These are phyloP conservation scores for Apogon hyalosoma DNA, from an alignment of 2,797 vertebrate genomes.

Conservation along the genomic window DNA sequence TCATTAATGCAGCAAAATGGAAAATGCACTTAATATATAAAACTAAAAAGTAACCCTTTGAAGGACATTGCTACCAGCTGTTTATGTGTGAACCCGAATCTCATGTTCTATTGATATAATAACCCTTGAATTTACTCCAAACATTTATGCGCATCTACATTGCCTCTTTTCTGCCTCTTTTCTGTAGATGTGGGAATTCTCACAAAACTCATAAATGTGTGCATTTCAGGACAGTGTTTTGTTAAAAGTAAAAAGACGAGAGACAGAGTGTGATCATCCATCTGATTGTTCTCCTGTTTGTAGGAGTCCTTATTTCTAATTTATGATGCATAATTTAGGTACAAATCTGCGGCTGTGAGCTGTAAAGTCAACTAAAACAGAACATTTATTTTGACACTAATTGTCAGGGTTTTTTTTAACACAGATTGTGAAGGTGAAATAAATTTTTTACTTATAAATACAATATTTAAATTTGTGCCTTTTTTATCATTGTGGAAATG, in stretches of 20 bases:
- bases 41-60: no score
- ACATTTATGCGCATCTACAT: no score
- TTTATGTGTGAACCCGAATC: no score
- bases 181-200: slow-evolving; percentile 10
- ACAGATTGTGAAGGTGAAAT: neutral
- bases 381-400: neutral
- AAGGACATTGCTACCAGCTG: no score
- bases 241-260: slow-evolving; percentile 5
- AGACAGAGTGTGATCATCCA: neutral
- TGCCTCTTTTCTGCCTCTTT: neutral
- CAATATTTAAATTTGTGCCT: slow-evolving; percentile 38
- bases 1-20: no score
- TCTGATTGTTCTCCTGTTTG: neutral
- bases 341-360: slow-evolving; percentile 10
- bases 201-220: slow-evolving; percentile 15
- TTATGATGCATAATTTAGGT: slow-evolving; percentile 16
- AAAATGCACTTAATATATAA: no score
- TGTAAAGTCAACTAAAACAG: neutral
- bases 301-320: slow-evolving; percentile 32
- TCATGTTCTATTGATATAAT: no score
- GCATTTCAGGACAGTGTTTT: slow-evolving; percentile 9
- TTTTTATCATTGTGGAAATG: slow-evolving; percentile 46
- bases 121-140: no score
- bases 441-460: slow-evolving; percentile 17
- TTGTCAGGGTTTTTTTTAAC: neutral